Evolutionary conservation across 2,888 invertebrate genomes (phyloP).

Genomic region (Amblyteles armatorius): DNA sequence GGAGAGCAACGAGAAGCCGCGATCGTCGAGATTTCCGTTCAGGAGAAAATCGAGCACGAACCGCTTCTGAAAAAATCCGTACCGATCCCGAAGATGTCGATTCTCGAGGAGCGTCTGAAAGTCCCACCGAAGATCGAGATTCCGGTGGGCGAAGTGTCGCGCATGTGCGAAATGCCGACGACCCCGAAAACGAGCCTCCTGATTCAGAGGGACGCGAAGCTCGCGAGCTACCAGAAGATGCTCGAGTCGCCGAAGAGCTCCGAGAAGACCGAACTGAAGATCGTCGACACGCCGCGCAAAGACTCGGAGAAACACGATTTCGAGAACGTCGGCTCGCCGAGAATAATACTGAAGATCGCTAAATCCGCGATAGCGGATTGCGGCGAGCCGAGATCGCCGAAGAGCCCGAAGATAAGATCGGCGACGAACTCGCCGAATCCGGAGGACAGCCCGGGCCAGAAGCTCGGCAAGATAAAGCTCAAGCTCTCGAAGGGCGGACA

Average conservation of each 20-base stretch:
- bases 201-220: slow-evolving; percentile 78
- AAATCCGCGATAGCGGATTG: slow-evolving; percentile 83
- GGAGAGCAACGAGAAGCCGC: slow-evolving; percentile 26
- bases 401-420: slow-evolving; percentile 82
- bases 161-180: slow-evolving; percentile 73
- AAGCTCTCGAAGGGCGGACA: slow-evolving; percentile 85
- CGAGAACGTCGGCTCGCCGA: slow-evolving; percentile 82
- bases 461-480: slow-evolving; percentile 86
- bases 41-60: slow-evolving; percentile 39
- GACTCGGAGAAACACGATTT: slow-evolving; percentile 78
- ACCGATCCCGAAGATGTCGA: slow-evolving; percentile 77
- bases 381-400: slow-evolving; percentile 81
- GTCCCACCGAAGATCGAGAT: slow-evolving; percentile 82
- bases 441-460: slow-evolving; percentile 84
- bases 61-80: slow-evolving; percentile 70
- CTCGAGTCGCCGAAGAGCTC: slow-evolving; percentile 76
- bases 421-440: slow-evolving; percentile 83
- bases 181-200: slow-evolving; percentile 78
- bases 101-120: slow-evolving; percentile 80
- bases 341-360: slow-evolving; percentile 82
- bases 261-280: slow-evolving; percentile 72
- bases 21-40: slow-evolving; percentile 13
- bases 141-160: slow-evolving; percentile 74
- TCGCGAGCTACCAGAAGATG: slow-evolving; percentile 73
- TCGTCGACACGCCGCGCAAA: slow-evolving; percentile 78